Percentiles rank a stretch among this genome's conserved stretches.
These are phyloP conservation scores for Turritopsis rubra DNA, from an alignment of 30 jellyfish, hydroid and myxozoan genomes.

Conservation along the genomic window DNA sequence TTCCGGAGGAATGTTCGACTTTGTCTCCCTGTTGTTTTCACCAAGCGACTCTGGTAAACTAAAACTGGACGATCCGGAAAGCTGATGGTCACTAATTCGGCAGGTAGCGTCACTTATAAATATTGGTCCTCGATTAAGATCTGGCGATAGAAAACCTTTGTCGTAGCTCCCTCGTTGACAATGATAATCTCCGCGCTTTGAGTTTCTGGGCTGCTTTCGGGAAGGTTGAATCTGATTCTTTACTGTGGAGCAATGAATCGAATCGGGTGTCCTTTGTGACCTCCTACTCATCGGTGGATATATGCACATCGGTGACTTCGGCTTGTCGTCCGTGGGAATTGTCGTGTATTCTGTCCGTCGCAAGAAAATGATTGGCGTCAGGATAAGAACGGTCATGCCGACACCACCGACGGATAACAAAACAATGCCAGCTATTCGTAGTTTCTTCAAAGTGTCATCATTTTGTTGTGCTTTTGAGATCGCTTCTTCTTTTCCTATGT, in stretches of 20 bases:
- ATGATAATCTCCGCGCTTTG: not conserved
- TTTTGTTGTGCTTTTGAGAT: not conserved
- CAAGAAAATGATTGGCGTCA: not conserved
- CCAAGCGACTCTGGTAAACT: not conserved
- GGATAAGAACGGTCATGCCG: not conserved
- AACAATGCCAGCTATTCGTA: not conserved
- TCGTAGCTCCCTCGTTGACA: not conserved
- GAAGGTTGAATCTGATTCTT: conserved; percentile 13
- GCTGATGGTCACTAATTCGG: not conserved
- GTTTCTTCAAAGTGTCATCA: not conserved
- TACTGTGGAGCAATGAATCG: not conserved
- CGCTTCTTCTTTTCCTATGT: not conserved
- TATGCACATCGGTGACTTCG: too few species aligned
- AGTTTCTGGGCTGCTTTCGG: not conserved
- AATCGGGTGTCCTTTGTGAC: not conserved
- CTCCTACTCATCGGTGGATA: not conserved
- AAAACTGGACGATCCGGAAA: not conserved
- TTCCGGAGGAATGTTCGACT: not conserved
- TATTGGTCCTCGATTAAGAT: conserved; percentile 1
- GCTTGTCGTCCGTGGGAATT: not conserved
- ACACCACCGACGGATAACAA: not conserved
- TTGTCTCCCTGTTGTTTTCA: not conserved
- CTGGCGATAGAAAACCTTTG: conserved; percentile 19
- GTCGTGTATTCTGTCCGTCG: not conserved
- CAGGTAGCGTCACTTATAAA: not conserved